Evolutionary conservation across 2,113 vertebrate genomes (phyloP), one percentile per base, ranked within the genome.

Genomic region (Ictidomys tridecemlineatus): DNA sequence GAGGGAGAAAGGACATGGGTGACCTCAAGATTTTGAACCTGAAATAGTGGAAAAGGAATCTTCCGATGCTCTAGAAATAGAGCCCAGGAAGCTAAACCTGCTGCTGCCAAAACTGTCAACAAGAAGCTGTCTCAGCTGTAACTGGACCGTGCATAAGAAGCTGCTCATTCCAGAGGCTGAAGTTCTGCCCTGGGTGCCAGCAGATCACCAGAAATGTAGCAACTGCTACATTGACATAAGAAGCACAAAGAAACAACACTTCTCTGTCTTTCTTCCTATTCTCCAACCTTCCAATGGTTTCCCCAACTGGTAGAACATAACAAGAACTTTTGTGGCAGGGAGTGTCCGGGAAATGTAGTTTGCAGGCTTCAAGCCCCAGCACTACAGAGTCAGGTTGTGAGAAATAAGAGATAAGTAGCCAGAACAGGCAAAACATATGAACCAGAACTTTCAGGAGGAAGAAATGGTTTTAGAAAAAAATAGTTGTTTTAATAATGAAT

Each of bases 381-480:
- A 67, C 22, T 48, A 24, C 34, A 69, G 56, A 65, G 1, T n/a
- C 30, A 73, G 61, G n/a, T 6, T 24, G 24, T 63, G 45, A 91
- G 34, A 95, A 83, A 65, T 20, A 51, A 76, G 67, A 94, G 42
- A 79, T 86, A 76, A 97, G 76, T 37, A 88, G 89, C 14, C 22
- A 93, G 4, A 32, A 67, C 24, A 32, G 18, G 20, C 22, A 56
- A 89, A 93, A 65, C 56, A 84, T 2, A 79, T 83, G 45, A 83
- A 58, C 65, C 51, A 65, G 48, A 56, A 76, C 17, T 77, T 94
- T 95, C 63, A 61, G 48, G 32, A 86, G 34, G 58, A 84, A 91
- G n/a, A 69, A 89, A 93, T 82, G 12, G 61, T 94, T 95, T 94
- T 77, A 61, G 51, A 93, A 61, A 72, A 45, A 93, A 94, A 83